These are phyloP conservation scores for Melinaea marsaeus DNA, from an alignment of 2,888 invertebrate species.

Conservation along the genomic window DNA sequence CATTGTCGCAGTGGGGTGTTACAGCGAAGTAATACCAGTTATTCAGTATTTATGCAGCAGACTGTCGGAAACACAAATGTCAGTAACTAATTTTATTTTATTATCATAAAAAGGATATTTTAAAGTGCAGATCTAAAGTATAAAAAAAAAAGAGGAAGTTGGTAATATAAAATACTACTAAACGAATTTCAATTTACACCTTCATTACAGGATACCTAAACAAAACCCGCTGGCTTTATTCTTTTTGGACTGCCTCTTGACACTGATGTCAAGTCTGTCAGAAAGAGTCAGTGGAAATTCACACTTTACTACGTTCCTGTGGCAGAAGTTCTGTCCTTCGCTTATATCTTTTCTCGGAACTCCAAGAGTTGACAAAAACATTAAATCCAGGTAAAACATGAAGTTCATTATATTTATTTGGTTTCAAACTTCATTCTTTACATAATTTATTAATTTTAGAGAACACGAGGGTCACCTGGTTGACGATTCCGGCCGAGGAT, in stretches of 20 bases:
- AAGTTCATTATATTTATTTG: background rate
- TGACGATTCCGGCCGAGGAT: conserved; percentile 80
- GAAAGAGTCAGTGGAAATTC: conserved; percentile 89
- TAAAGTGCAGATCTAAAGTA: background rate
- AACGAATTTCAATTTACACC: background rate
- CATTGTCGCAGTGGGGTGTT: conserved; percentile 86
- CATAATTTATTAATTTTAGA: conserved; percentile 41
- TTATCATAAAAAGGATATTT: background rate
- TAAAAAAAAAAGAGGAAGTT: background rate
- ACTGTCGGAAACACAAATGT: conserved; percentile 88
- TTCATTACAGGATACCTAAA: conserved; percentile 76
- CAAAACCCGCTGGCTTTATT: conserved; percentile 84
- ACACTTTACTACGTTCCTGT: conserved; percentile 91
- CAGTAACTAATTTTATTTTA: conserved; percentile 40
- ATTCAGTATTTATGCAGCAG: conserved; percentile 93
- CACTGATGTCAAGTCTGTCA: conserved; percentile 89
- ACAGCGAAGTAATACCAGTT: conserved; percentile 93
- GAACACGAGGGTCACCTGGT: conserved; percentile 73
- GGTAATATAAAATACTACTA: too few relatives aligned
- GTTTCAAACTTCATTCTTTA: conserved; percentile 16
- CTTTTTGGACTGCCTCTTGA: conserved; percentile 90
- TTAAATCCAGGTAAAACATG: conserved; percentile 79
- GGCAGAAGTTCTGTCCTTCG: conserved; percentile 96
- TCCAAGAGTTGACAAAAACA: conserved; percentile 89
- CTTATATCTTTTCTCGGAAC: conserved; percentile 92